Evolutionary conservation across 1,140 invertebrate genomes (phyloP).

Genomic region (Rhopalosiphum maidis): DNA sequence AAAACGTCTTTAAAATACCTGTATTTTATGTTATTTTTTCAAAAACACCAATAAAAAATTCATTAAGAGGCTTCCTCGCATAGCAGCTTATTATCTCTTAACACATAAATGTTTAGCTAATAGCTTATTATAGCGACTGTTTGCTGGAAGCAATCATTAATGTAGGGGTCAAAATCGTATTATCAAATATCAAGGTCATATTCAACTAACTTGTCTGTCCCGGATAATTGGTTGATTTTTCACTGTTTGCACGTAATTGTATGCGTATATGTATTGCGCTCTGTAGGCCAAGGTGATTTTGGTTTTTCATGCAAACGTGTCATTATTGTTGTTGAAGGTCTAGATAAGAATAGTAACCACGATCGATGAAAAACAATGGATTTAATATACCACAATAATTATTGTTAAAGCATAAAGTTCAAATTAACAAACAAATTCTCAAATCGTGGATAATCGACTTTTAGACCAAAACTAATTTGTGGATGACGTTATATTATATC

Average conservation of each 20-base stretch:
- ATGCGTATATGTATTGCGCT: background rate
- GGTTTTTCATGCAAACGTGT: background rate
- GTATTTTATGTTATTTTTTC: background rate
- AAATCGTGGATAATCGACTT: background rate
- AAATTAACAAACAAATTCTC: background rate
- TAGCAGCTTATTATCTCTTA: background rate
- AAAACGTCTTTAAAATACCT: background rate
- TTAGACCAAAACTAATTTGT: background rate
- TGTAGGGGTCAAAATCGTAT: conserved; percentile 3
- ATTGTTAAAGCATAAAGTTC: background rate
- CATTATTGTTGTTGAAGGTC: conserved; percentile 5
- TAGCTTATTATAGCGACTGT: background rate
- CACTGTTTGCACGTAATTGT: background rate
- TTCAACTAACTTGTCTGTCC: background rate
- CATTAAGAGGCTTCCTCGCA: background rate
- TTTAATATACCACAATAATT: too few species aligned
- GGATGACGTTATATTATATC: background rate
- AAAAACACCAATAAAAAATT: background rate
- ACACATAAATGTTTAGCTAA: background rate
- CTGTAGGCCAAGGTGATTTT: conserved; percentile 40
- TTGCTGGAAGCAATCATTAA: background rate
- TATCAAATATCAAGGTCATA: background rate
- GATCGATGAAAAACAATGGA: conserved; percentile 9
- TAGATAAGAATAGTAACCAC: background rate
- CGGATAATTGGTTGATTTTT: conserved; percentile 12